Evolutionary conservation across 2,888 invertebrate species (phyloP).

Genomic region (Cheilosia urbana): DNA sequence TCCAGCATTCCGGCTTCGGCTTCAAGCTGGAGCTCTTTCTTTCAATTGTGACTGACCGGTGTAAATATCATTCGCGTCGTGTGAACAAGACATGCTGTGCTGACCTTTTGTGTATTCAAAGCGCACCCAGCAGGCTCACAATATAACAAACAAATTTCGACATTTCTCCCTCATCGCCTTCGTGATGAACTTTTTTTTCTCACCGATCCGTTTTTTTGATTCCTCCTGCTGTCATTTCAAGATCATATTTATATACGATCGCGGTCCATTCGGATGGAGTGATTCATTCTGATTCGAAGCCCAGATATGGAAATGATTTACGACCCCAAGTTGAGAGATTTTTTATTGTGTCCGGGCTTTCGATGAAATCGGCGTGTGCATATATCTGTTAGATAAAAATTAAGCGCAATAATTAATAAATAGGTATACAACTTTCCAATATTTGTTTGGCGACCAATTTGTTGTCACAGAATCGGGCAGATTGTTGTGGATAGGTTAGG

Average conservation of each 20-base stretch:
- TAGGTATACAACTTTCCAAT: slow-evolving; percentile 38
- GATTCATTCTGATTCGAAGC: slow-evolving; percentile 66
- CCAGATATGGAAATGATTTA: slow-evolving; percentile 70
- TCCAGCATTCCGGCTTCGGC: slow-evolving; percentile 9
- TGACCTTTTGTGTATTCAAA: slow-evolving; percentile 72
- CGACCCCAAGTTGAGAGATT: slow-evolving; percentile 35
- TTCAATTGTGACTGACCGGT: slow-evolving; percentile 58
- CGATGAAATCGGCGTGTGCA: slow-evolving; percentile 19
- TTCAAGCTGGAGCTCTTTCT: slow-evolving; percentile 28
- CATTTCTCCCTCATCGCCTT: slow-evolving; percentile 73
- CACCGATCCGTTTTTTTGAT: slow-evolving; percentile 45
- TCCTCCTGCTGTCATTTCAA: slow-evolving; percentile 72
- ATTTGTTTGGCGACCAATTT: not conserved
- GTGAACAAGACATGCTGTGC: slow-evolving; percentile 70
- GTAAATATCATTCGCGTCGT: slow-evolving; percentile 68
- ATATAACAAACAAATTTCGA: slow-evolving; percentile 74
- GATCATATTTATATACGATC: slow-evolving; percentile 61
- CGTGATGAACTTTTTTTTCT: slow-evolving; percentile 62
- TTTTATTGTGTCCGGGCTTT: slow-evolving; percentile 15
- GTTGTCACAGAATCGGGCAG: slow-evolving; percentile 10
- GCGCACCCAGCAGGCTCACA: slow-evolving; percentile 71
- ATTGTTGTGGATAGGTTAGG: not conserved
- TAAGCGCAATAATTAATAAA: slow-evolving; percentile 36
- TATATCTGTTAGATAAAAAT: slow-evolving; percentile 36
- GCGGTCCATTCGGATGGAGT: slow-evolving; percentile 43